Base-by-base conservation (phyloP, 2,113 vertebrate species). In the Dasyprocta punctata region DNA sequence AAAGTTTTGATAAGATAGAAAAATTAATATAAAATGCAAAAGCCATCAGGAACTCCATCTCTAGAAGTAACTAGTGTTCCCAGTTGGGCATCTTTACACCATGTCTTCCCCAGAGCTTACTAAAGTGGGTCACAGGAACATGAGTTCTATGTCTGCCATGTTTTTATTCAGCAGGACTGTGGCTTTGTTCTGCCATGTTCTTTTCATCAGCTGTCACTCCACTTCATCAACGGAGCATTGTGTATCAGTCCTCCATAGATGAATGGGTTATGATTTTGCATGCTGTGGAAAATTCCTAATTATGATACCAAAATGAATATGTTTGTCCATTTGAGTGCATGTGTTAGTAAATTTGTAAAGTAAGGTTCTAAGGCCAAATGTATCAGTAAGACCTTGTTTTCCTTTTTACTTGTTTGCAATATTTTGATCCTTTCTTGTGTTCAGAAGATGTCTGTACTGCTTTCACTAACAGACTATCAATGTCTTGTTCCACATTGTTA, bases 201-300 rank as follows among this genome's bases (percentile, higher is more conserved):
- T 49, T 22, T 44, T 28, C 61, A 7, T 63, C 22, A 28, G 16
- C 47, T 82, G 63, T 7, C 28, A 9, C 6, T 52, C 36, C 16
- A 0, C 26, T 49, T 56, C 1, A 22, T 36, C 56, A 30, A 0
- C 1, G 22, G 16, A 13, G 41, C 63, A 5, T 30, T 47, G 4
- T 7, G 47, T 58, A 14, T 47, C 2, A 77, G 41, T 20, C 24
- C 60, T 78, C 30, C 44, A 5, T 0, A 44, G 54, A 3, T 9
- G 4, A 1, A 2, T 8, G 28, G 2, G 19, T 44, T n/a, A 30
- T 5, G 0, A 3, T 24, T 14, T 30, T 73, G 36, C 30, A 61
- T 86, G 44, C 8, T 9, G 3, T 4, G 52, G 52, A 11, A 17
- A 49, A 0, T 80, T 44, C 10, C 47, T 7, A 1, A 2, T 13